phyloP scores from a whole-genome alignment of 2,888 invertebrate species.

The Cataglyphis cursor region DNA sequence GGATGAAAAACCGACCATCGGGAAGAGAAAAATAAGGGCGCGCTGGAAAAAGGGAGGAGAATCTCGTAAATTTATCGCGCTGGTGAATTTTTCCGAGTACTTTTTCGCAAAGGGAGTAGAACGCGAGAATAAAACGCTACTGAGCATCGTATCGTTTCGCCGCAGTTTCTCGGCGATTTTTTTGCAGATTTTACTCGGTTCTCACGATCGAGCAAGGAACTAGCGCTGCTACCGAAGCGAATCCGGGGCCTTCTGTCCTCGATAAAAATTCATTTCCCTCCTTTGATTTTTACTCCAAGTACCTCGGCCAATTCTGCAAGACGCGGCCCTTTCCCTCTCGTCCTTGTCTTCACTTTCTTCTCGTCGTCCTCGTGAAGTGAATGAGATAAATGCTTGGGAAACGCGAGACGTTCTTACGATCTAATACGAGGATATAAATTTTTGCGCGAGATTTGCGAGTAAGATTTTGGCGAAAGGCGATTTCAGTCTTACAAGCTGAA shows the following conservation, averaged over 20 bases:
- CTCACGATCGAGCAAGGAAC: slow-evolving; percentile 59
- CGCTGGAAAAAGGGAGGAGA: slow-evolving; percentile 48
- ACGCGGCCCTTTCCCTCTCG: background rate
- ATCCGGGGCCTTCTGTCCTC: slow-evolving; percentile 72
- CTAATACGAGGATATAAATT: slow-evolving; percentile 67
- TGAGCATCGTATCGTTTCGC: slow-evolving; percentile 75
- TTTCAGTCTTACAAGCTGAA: slow-evolving; percentile 36
- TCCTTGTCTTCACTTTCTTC: slow-evolving; percentile 11
- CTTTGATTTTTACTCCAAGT: slow-evolving; percentile 83
- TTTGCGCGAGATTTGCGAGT: slow-evolving; percentile 51
- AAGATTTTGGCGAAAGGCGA: slow-evolving; percentile 55
- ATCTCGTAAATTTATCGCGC: slow-evolving; percentile 73
- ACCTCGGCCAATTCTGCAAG: slow-evolving; percentile 74
- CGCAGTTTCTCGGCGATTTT: slow-evolving; percentile 77
- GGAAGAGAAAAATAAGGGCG: slow-evolving; percentile 56
- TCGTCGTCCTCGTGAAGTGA: slow-evolving; percentile 50
- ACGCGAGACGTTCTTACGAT: slow-evolving; percentile 49
- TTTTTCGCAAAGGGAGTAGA: slow-evolving; percentile 60
- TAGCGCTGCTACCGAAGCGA: slow-evolving; percentile 59
- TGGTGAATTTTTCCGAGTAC: slow-evolving; percentile 62
- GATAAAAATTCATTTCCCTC: slow-evolving; percentile 83
- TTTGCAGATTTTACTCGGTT: slow-evolving; percentile 65
- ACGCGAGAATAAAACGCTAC: slow-evolving; percentile 40
- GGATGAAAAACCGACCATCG: slow-evolving; percentile 51
- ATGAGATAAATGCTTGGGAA: slow-evolving; percentile 62